Conservation (phyloP, 1,140 invertebrate species). For the Chymomyza costata region DNA sequence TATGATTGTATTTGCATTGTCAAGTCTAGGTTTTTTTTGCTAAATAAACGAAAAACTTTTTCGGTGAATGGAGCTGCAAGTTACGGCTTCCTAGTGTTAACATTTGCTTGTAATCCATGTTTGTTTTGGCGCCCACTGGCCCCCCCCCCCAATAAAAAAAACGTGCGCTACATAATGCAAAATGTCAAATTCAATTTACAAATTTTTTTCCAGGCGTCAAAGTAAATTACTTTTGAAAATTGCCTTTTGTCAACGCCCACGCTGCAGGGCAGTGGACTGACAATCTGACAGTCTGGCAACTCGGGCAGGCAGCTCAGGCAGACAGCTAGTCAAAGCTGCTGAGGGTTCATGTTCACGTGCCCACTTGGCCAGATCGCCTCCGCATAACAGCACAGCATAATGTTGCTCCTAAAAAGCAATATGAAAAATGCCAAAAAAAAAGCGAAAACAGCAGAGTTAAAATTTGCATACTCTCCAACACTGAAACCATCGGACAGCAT, state of each 20-base stretch:
- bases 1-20: no score
- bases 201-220: constrained; percentile 38
- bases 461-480: no score
- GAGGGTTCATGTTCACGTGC: constrained; percentile 37
- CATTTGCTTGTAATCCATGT: background rate
- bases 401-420: no score
- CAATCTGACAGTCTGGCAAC: no score
- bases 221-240: constrained; percentile 63
- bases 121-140: constrained; percentile 10
- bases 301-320: no score
- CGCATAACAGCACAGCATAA: no score
- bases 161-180: constrained; percentile 5
- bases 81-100: background rate
- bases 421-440: no score
- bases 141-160: constrained; percentile 22
- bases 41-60: no score
- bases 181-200: constrained; percentile 66
- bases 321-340: constrained; percentile 1
- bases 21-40: no score
- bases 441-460: no score
- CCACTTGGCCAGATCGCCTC: constrained; percentile 15
- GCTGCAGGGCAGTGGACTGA: background rate
- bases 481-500: no score
- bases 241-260: constrained; percentile 54
- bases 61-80: no score